Evolutionary conservation across 1,140 invertebrate species (phyloP), one percentile per base, ranked within the genome.

Genomic region (Leptonema lineaticorne): DNA sequence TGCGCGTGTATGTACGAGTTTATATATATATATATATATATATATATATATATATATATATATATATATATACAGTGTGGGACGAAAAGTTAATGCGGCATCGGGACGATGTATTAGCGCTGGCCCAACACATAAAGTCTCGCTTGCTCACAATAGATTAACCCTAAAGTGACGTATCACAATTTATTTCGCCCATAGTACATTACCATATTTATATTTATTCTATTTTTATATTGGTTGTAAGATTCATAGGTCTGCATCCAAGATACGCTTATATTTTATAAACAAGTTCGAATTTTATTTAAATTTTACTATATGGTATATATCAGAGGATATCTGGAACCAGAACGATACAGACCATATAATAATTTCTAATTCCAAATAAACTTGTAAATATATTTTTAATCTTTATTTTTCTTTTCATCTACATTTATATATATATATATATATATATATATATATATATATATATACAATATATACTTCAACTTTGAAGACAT

Each of bases 81-180:
- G 56, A 9, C 57, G n/a, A n/a, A 60, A 66, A 70, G 69, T 70
- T 70, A 70, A 67, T 66, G 69, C 30, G 41, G 48, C 63, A 63
- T 16, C 69, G 37, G 53, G 53, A 41, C 64, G 29, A 70, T 45
- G 69, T 70, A 70, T 41, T 27, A 67, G 64, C 58, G 33, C 18
- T 33, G 33, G 45, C 69, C 45, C 37, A 28, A 58, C 58, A 66
- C 63, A 60, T 67, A 62, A 59, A 66, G 41, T 66, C 46, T 58
- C 33, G 29, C 20, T 22, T 9, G 30, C 50, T 45, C 57, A 59
- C 67, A 69, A 72, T 72, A 69, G 63, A 72, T 72, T 66, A 71
- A 72, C 67, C 70, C 63, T 56, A 28, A 27, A 46, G 57, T 48
- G 48, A 69, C 70, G n/a, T n/a, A n/a, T n/a, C n/a, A n/a, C 16